phyloP scores from a whole-genome alignment of 1,140 invertebrate genomes.

The Tetramorium parvispinum region DNA sequence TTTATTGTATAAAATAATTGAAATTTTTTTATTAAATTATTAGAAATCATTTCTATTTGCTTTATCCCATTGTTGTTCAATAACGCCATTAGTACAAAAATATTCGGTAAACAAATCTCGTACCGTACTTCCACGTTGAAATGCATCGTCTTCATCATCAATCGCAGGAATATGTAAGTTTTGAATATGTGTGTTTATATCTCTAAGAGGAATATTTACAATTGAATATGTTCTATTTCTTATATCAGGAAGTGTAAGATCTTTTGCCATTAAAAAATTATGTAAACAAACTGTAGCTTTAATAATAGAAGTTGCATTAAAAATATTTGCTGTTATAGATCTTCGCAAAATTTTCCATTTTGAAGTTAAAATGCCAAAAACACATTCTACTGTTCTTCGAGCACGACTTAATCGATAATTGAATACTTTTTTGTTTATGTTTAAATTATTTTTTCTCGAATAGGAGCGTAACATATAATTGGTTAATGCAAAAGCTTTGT shows the following conservation, averaged over 20 bases:
- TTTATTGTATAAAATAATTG: no score
- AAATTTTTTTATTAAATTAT: not conserved
- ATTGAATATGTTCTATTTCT: conserved; percentile 2
- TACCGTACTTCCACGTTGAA: no score
- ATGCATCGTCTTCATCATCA: not conserved
- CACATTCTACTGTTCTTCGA: not conserved
- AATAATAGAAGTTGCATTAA: not conserved
- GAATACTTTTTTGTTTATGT: not conserved
- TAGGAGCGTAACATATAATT: not conserved
- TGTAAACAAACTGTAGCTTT: not conserved
- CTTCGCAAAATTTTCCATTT: not conserved
- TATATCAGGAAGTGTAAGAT: not conserved
- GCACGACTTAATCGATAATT: conserved; percentile 9
- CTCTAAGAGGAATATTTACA: not conserved
- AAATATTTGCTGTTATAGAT: not conserved
- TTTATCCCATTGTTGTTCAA: not conserved
- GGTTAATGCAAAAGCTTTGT: conserved; percentile 11
- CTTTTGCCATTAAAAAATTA: conserved; percentile 6
- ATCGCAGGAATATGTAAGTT: not conserved
- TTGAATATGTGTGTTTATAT: not conserved
- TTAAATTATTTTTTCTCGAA: not conserved
- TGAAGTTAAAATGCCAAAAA: not conserved
- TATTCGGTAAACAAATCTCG: not conserved
- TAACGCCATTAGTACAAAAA: not conserved
- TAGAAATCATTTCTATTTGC: not conserved